These are phyloP conservation scores for Diloba caeruleocephala DNA, from an alignment of 2,888 invertebrate genomes.

Conservation along the genomic window DNA sequence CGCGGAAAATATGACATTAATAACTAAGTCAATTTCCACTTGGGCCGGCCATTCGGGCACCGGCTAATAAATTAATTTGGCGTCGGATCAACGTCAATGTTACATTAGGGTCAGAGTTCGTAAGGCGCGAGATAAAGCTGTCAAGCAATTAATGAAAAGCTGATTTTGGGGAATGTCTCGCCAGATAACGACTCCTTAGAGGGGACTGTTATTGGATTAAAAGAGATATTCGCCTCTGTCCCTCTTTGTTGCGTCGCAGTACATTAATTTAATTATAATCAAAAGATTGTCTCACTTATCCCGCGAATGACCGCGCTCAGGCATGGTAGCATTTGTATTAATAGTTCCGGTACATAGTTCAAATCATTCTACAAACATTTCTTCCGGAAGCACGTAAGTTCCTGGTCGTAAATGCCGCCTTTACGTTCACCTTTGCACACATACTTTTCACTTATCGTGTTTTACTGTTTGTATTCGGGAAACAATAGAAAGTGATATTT, in stretches of 20 bases:
- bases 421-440: conserved; percentile 19
- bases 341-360: conserved; percentile 26
- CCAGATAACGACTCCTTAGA: conserved; percentile 69
- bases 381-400: conserved; percentile 25
- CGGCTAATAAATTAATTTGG: conserved; percentile 82
- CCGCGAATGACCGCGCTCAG: conserved; percentile 15
- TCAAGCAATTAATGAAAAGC: conserved; percentile 83
- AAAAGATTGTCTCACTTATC: conserved; percentile 31
- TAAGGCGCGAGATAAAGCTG: conserved; percentile 71
- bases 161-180: conserved; percentile 76
- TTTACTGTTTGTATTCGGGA: conserved; percentile 15
- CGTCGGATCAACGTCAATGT: conserved; percentile 80
- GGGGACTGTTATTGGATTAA: conserved; percentile 68
- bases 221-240: conserved; percentile 69
- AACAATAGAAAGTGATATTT: conserved; percentile 36
- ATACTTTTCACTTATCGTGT: conserved; percentile 26
- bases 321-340: conserved; percentile 18
- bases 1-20: conserved; percentile 77
- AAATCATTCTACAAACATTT: conserved; percentile 20
- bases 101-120: conserved; percentile 72
- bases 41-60: conserved; percentile 63
- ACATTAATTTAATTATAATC: conserved; percentile 70
- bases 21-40: conserved; percentile 76
- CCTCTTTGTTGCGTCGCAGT: conserved; percentile 61
- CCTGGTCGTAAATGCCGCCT: conserved; percentile 38